Base-by-base conservation (phyloP, 2,113 vertebrate genomes). In the Nesogale talazaci region DNA sequence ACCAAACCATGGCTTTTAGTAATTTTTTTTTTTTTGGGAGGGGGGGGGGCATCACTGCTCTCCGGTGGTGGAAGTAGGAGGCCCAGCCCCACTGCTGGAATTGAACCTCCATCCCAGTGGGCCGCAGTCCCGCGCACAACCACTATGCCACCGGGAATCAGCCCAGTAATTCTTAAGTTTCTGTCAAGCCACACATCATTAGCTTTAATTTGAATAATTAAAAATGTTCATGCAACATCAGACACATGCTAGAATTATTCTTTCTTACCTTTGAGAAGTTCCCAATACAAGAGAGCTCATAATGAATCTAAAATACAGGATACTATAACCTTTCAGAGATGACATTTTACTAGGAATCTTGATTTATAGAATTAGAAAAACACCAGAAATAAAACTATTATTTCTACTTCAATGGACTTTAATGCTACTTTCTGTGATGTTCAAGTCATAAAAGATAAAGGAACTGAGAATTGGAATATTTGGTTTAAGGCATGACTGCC, bases 101-200 rank as follows among this genome's bases (percentile, higher is more conserved):
- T n/a, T n/a, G n/a, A n/a, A n/a, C n/a, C n/a, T n/a, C n/a, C n/a
- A n/a, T n/a, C n/a, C n/a, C n/a, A n/a, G n/a, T n/a, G n/a, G n/a
- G n/a, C n/a, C n/a, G n/a, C n/a, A n/a, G n/a, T n/a, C n/a, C n/a
- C n/a, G n/a, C n/a, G n/a, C n/a, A n/a, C n/a, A n/a, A n/a, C n/a
- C n/a, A n/a, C n/a, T n/a, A n/a, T n/a, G n/a, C n/a, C n/a, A n/a
- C n/a, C n/a, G n/a, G n/a, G n/a, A n/a, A n/a, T n/a, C n/a, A n/a
- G n/a, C n/a, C n/a, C n/a, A n/a, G n/a, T n/a, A n/a, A 69, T 91
- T 90, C 59, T 93, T 89, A 92, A 38, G 2, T 86, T 93, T 63
- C 29, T 77, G 65, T 84, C 82, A 95, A 79, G 76, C 52, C 77
- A 76, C 29, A 87, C 70, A 92, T 14, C 59, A 94, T 78, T 67